phyloP scores from a whole-genome alignment of 2,113 vertebrate species.

The Eublepharis macularius region DNA sequence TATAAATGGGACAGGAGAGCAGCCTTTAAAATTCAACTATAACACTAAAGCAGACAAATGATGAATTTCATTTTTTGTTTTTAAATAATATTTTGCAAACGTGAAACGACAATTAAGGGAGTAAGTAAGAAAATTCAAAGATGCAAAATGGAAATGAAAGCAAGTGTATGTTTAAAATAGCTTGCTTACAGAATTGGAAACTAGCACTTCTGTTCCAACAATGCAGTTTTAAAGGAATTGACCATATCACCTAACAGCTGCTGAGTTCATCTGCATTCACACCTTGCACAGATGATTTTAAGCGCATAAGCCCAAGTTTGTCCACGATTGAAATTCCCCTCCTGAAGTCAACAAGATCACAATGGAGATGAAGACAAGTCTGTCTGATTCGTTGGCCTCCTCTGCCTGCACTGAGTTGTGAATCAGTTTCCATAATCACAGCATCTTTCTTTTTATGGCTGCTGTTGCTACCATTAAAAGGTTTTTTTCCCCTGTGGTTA shows the following conservation, averaged over 20 bases:
- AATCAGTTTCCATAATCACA: conserved; percentile 36
- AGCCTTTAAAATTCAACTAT: background rate
- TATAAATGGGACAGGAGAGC: background rate
- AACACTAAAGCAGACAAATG: background rate
- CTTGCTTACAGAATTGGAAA: accelerated
- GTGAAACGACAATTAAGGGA: accelerated
- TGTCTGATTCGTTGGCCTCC: background rate
- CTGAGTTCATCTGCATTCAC: accelerated
- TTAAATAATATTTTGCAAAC: background rate
- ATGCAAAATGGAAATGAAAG: accelerated
- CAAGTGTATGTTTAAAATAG: background rate
- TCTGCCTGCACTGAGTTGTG: background rate
- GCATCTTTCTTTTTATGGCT: conserved; percentile 26
- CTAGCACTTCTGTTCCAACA: background rate
- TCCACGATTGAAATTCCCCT: accelerated
- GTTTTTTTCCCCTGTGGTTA: conserved; percentile 58
- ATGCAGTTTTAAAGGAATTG: background rate
- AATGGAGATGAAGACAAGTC: background rate
- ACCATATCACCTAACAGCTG: background rate
- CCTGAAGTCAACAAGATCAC: background rate
- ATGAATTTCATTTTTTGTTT: background rate
- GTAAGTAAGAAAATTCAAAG: background rate
- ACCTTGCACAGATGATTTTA: background rate
- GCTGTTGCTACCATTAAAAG: conserved; percentile 33
- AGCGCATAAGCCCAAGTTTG: accelerated